Evolutionary conservation across 2,888 invertebrate species (phyloP), one percentile per base, ranked within the genome.

Genomic region (Eupithecia vulgata): DNA sequence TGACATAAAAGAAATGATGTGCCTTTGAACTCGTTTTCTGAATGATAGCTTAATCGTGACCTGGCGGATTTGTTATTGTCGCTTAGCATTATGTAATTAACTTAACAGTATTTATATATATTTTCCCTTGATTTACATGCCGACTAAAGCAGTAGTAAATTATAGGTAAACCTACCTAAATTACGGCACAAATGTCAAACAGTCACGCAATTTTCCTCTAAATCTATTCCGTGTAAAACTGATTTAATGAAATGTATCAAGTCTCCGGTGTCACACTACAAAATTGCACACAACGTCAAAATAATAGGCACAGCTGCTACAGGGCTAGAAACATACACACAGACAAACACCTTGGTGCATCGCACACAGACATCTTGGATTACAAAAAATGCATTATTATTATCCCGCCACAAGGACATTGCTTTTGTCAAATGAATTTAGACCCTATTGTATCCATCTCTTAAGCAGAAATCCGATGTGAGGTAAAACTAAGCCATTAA

Each of bases 271-370:
- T 86, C 88, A 76, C 74, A 79, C 85, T 83, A 88, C 73, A 80
- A 82, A 82, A 83, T 84, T 85, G 85, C 92, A 91, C 91, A 92
- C 93, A 88, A 82, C 83, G 81, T 82, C 85, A 87, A 83, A 89
- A 91, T 91, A 93, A 93, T 92, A 92, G 91, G 89, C 91, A 91
- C 94, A 94, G 93, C 94, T 94, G 94, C 93, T 91, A 90, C 89
- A 88, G 84, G 84, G 83, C 81, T 84, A 83, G 83, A 85, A 74
- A 74, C 35, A 69, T 83, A 81, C 89, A 88, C 92, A 91, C 92
- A 87, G 76, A 81, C 81, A 87, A 81, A 84, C 82, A 85, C 82
- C 85, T 77, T 79, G 87, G 85, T 92, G 93, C 93, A 93, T 90
- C 92, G 90, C 90, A 92, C 87, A 90, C 92, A 81, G 89, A 87